These are phyloP conservation scores for Spodoptera picta DNA, from an alignment of 2,888 invertebrate genomes.

Conservation along the genomic window DNA sequence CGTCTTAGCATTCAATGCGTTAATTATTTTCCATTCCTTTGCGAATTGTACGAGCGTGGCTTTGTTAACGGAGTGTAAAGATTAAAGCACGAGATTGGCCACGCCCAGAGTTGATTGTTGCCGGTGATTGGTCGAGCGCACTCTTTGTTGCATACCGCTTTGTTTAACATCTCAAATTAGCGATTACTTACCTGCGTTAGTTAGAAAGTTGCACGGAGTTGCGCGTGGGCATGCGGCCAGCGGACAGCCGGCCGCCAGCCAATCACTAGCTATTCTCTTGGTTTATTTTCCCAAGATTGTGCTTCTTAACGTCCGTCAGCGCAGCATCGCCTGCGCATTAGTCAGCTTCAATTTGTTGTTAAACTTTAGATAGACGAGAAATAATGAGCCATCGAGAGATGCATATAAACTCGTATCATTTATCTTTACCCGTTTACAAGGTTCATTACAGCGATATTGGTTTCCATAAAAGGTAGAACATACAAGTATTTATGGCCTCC, in stretches of 20 bases:
- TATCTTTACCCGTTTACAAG: conserved; percentile 8
- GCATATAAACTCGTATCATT: conserved; percentile 23
- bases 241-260: conserved; percentile 38
- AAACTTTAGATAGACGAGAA: conserved; percentile 12
- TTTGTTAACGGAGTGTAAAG: conserved; percentile 76
- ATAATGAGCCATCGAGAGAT: conserved; percentile 14
- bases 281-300: conserved; percentile 32
- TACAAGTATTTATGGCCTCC: conserved; percentile 29
- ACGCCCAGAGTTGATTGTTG: conserved; percentile 76
- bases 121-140: conserved; percentile 78
- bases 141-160: conserved; percentile 80
- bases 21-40: conserved; percentile 79
- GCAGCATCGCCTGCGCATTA: conserved; percentile 29
- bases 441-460: conserved; percentile 25
- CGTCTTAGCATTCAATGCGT: conserved; percentile 70
- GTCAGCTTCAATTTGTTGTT: conserved; percentile 28
- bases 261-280: conserved; percentile 43
- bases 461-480: conserved; percentile 22
- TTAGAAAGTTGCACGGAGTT: conserved; percentile 51
- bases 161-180: conserved; percentile 80
- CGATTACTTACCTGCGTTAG: conserved; percentile 58
- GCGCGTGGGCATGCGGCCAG: conserved; percentile 50
- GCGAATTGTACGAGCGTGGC: conserved; percentile 76
- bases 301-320: conserved; percentile 26
- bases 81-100: conserved; percentile 76